A percentile compares a stretch with the other conserved stretches of the same genome.
Evolutionary conservation across 2,888 invertebrate genomes (phyloP).

Genomic region (Rhogogaster chlorosoma): DNA sequence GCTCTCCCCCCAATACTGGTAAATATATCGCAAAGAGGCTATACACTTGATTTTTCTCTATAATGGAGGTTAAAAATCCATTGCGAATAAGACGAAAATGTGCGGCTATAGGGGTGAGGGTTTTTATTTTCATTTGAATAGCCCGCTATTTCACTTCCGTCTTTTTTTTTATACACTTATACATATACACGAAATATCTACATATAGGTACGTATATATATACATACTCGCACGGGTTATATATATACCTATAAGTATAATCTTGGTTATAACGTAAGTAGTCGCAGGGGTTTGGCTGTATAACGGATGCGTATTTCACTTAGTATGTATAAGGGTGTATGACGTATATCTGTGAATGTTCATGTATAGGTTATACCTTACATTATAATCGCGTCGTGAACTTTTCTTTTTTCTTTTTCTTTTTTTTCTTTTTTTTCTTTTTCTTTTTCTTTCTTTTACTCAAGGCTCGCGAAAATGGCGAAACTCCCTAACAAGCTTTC

Average conservation of each 20-base stretch:
- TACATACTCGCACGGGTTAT: background rate
- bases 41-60: background rate
- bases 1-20: background rate
- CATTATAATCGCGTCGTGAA: constrained; percentile 39
- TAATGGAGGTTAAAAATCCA: constrained; percentile 2
- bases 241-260: background rate
- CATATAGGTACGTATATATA: background rate
- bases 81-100: background rate
- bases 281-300: background rate
- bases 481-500: constrained; percentile 75
- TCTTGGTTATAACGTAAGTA: constrained; percentile 28
- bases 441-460: background rate
- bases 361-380: background rate
- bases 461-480: constrained; percentile 63
- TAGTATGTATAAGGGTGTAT: background rate
- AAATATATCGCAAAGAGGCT: background rate
- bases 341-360: background rate
- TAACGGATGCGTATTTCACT: background rate
- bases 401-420: constrained; percentile 43
- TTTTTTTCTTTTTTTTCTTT: background rate
- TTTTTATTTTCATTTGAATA: constrained; percentile 19
- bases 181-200: background rate
- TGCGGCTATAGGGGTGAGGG: background rate
- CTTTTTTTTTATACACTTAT: background rate
- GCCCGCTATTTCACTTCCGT: constrained; percentile 5